Evolutionary conservation across 2,797 vertebrate species (phyloP), one percentile per base, ranked within the genome.

Genomic region (Poeciliopsis infans): DNA sequence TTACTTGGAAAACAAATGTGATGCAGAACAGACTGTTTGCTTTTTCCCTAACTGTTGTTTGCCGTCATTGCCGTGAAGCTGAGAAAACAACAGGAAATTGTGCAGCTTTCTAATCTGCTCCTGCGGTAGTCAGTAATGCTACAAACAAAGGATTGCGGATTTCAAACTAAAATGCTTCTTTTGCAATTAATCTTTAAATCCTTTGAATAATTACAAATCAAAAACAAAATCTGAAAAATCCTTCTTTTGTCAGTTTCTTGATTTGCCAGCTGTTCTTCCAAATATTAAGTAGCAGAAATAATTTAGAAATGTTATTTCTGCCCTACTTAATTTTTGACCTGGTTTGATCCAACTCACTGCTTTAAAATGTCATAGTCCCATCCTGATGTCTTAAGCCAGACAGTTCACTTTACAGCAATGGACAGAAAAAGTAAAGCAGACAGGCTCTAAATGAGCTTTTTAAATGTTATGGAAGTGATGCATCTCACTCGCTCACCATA

Each of bases 31-130:
- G 39, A 41, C 20, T 43, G 64, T 68, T 68, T 68, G 66, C 36
- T 69, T 43, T 43, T 69, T 69, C 66, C 20, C 64, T 68, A 23
- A 69, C 23, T 69, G 36, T 69, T n/a, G 68, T 70, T 70, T 70
- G 66, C 68, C 15, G 68, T 70, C 25, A 45, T n/a, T 16, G 68
- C 25, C 13, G 6, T 28, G 68, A 45, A 70, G 11, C 41, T 46
- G 25, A 45, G 41, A 70, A 45, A 70, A 25, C 66, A 68, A 45
- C 66, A 69, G 66, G 66, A 69, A 43, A 43, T 28, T 6, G 23
- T 70, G 3, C 23, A 15, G 23, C 5, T 45, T 45, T 70, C 41
- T 70, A 70, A 45, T 45, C 25, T 70, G 41, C 45, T 25, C 12
- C 25, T 45, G 41, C 12, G 28, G 68, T n/a, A 28, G 41, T n/a